Evolutionary conservation across 2,797 vertebrate species (phyloP).

Genomic region (Synanceia verrucosa): DNA sequence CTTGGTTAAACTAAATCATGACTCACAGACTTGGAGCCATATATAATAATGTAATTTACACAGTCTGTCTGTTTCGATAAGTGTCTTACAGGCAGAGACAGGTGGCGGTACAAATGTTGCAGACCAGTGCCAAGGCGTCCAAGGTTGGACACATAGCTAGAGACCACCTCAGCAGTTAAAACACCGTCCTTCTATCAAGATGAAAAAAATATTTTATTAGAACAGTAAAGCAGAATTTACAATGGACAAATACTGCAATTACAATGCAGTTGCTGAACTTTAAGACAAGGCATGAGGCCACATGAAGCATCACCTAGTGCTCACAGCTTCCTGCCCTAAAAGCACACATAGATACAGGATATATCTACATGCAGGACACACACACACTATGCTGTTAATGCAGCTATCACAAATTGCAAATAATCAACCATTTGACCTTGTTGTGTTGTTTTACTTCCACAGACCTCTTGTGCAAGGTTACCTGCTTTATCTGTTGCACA

Average conservation of each 20-base stretch:
- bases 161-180: constrained; percentile 79
- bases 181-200: constrained; percentile 73
- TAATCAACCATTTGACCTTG: constrained; percentile 48
- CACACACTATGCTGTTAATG: constrained; percentile 1
- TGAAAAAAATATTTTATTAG: neutral
- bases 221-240: neutral
- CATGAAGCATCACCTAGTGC: constrained; percentile 19
- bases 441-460: constrained; percentile 43
- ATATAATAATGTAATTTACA: neutral
- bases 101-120: constrained; percentile 82
- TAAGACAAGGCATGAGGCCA: neutral
- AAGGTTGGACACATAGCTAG: constrained; percentile 77
- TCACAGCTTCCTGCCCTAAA: constrained; percentile 2
- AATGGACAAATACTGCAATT: too few species aligned
- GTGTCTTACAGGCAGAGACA: constrained; percentile 87
- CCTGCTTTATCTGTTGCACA: constrained; percentile 65
- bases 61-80: neutral
- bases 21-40: neutral
- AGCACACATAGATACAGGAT: constrained; percentile 4
- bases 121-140: constrained; percentile 82
- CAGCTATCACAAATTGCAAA: neutral
- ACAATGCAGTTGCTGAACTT: neutral
- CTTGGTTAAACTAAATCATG: neutral
- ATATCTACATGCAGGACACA: constrained; percentile 14
- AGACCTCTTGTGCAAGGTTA: constrained; percentile 54